Evolutionary conservation across 2,888 invertebrate species (phyloP).

Genomic region (Nudaria mundana): DNA sequence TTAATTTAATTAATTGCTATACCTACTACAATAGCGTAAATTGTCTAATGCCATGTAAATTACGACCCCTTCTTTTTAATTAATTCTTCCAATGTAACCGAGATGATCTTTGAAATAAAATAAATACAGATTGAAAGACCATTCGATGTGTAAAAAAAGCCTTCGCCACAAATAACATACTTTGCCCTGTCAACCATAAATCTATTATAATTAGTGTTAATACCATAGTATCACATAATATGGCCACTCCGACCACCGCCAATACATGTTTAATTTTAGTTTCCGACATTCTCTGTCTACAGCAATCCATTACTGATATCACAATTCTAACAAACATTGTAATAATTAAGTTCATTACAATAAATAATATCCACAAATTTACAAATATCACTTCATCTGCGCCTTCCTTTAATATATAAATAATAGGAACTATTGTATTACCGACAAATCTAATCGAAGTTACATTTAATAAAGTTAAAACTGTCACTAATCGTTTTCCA

Average conservation of each 20-base stretch:
- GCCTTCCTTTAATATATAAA: background rate
- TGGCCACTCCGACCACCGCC: conserved; percentile 27
- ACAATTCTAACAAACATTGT: conserved; percentile 22
- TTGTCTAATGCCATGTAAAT: too few species aligned
- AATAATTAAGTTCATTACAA: conserved; percentile 16
- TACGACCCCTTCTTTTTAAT: background rate
- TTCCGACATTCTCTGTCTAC: conserved; percentile 17
- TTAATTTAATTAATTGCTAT: too few species aligned
- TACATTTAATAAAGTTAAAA: conserved; percentile 4
- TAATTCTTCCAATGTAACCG: background rate
- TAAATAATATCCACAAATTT: conserved; percentile 1
- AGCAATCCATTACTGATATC: conserved; percentile 25
- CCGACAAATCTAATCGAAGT: background rate
- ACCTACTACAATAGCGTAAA: too few species aligned
- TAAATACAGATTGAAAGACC: conserved; percentile 2
- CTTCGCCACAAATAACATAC: background rate
- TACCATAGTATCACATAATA: conserved; percentile 26
- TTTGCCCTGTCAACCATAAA: background rate
- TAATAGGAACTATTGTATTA: background rate
- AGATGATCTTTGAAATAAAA: conserved; percentile 2
- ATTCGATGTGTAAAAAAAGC: background rate
- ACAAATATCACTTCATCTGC: fast-evolving
- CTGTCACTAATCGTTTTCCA: conserved; percentile 19
- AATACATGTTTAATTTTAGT: conserved; percentile 22
- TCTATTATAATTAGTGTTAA: conserved; percentile 5